These are phyloP conservation scores for Myotis lucifugus DNA, from an alignment of 2,113 vertebrate species.

Conservation along the genomic window DNA sequence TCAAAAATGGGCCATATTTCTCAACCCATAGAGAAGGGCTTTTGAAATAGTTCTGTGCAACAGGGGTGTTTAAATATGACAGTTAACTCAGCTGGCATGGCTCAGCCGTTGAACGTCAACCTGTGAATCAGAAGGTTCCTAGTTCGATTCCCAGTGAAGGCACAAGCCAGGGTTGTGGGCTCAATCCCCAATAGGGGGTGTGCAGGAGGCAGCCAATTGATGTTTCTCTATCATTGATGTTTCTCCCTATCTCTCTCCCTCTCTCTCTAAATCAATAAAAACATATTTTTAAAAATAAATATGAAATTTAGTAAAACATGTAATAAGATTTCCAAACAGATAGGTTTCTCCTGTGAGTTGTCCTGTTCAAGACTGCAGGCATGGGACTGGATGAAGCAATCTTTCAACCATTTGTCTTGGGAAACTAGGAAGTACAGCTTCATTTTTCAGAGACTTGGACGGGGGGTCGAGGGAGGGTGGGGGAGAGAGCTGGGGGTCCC, in stretches of 20 bases:
- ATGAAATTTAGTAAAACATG: neutral
- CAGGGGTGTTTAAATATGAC: neutral
- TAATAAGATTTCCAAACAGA: constrained; percentile 11
- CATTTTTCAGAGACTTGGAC: neutral
- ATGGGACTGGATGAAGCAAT: neutral
- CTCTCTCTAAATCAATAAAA: neutral
- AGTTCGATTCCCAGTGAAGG: neutral
- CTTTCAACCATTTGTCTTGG: neutral
- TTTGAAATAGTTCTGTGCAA: constrained; percentile 11
- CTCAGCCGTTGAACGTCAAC: neutral
- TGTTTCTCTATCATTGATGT: neutral
- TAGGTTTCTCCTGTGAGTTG: neutral
- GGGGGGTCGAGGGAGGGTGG: too few species aligned
- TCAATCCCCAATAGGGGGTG: neutral
- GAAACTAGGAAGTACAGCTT: neutral
- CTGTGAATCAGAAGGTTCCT: neutral
- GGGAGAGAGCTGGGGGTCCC: neutral
- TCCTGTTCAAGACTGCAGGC: neutral
- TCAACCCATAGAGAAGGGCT: neutral
- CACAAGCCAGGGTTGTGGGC: neutral
- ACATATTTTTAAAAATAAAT: neutral
- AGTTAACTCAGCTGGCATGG: neutral
- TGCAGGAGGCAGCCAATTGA: neutral
- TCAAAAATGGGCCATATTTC: neutral
- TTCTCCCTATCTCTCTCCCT: too few species aligned